Base-by-base conservation (phyloP, 2,113 vertebrate genomes). In the Tauraco erythrolophus region DNA sequence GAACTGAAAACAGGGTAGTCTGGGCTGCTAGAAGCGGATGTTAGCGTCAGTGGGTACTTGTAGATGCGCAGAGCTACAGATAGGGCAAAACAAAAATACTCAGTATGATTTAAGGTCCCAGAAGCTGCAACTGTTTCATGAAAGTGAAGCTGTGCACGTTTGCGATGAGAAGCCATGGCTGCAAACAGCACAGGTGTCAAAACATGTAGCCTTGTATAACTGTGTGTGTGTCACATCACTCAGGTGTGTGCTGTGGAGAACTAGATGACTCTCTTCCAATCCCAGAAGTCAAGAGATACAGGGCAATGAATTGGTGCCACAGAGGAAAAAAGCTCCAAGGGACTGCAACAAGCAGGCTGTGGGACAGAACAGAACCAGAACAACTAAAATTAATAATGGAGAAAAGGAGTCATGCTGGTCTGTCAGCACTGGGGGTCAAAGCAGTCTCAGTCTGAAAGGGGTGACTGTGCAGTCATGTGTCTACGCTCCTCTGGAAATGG, bases 41-140 rank as follows among this genome's bases (percentile, higher is more conserved):
- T 89, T 86, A 81, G 58, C 88, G 83, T 14, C 76, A 58, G n/a
- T 56, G 68, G 33, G 41, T 33, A 17, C 58, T 96, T 93, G 68
- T 17, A 65, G 91, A 70, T 22, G 24, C 19, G 11, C 22, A 81
- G 57, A 89, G 60, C 0, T 0, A 84, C 30, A 70, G 58, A 27
- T 75, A 56, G 86, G 51, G 41, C 27, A 77, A 66, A 96, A 31
- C 23, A 75, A 56, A 84, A 64, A 27, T 33, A 41, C 16, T n/a
- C 25, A 23, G 37, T 56, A 17, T 62, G 64, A 58, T 89, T 71
- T 77, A 48, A 87, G 37, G 58, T 62, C 51, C 46, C 64, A 33
- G 89, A 70, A 94, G n/a, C 35, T 76, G 65, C 46, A 76, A 5
- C 28, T 0, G 0, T 56, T 89, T 95, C 24, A 43, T 3, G 9